A percentile compares a stretch with the other conserved stretches of the same genome.
These are phyloP conservation scores for Emydura subglobosa DNA, from an alignment of 2,113 vertebrate species.

Conservation along the genomic window DNA sequence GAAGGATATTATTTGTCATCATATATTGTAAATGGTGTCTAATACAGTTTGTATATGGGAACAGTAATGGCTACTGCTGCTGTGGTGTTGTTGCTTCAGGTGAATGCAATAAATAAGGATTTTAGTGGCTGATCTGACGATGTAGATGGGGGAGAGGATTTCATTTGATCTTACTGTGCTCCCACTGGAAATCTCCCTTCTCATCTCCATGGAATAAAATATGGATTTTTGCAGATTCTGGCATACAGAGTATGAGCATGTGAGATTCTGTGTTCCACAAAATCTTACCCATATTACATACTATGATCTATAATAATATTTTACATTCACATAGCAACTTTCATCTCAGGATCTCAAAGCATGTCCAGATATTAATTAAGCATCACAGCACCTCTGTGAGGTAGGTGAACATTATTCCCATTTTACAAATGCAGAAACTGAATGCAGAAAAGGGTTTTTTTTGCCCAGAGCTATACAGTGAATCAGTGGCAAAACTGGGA, in stretches of 20 bases:
- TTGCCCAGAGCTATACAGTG: neutral
- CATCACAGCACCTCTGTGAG: neutral
- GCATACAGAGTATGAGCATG: neutral
- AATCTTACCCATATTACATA: fast-evolving
- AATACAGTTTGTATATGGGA: conserved; percentile 57
- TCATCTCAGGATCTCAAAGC: neutral
- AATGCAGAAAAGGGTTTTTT: neutral
- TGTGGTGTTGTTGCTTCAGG: conserved; percentile 48
- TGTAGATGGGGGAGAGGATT: conserved; percentile 38
- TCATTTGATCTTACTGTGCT: conserved; percentile 38
- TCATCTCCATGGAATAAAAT: conserved; percentile 4
- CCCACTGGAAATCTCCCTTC: neutral
- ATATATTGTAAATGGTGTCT: conserved; percentile 60
- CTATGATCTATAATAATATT: neutral
- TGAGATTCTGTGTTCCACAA: neutral
- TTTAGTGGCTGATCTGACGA: neutral
- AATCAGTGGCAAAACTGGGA: neutral
- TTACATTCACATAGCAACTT: neutral
- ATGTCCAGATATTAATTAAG: neutral
- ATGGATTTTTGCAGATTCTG: neutral
- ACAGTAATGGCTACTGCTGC: conserved; percentile 51
- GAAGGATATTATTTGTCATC: conserved; percentile 56
- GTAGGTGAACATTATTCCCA: neutral
- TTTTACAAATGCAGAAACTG: neutral
- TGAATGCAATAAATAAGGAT: conserved; percentile 61